Evolutionary conservation across 2,797 vertebrate genomes (phyloP), one percentile per base, ranked within the genome.

Genomic region (Rhodeus uyekii): DNA sequence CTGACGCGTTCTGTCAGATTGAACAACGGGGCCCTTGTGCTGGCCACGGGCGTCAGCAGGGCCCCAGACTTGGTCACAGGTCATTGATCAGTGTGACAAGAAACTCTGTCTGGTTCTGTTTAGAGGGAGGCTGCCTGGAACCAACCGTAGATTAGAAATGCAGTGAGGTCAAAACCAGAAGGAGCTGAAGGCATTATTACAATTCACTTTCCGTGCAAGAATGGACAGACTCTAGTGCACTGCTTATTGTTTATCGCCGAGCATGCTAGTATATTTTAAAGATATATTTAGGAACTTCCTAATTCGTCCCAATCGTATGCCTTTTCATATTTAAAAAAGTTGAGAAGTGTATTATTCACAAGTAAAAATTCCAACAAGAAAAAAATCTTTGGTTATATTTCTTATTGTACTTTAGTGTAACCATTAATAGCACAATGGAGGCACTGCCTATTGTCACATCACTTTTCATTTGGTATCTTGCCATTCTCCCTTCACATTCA

Each of bases 11-110:
- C 80, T 72, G 69, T 53, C 93, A 94, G 92, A 92, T 92, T 89
- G 92, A 93, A 95, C 95, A 95, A 96, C 95, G 93, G 95, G 94
- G 93, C 93, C 91, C 91, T 94, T 94, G 92, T 94, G 91, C 90
- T 90, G 89, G 80, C 83, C 78, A 65, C 68, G 58, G 81, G 81
- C 74, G 76, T 83, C 83, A 74, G 69, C 53, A 84, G 87, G 85
- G 83, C 87, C 87, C 84, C 87, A 84, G 85, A 84, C 84, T 79
- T 61, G 75, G 78, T 88, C 83, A 88, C 85, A 87, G 85, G 87
- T 88, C 84, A 87, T 84, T 88, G 85, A 85, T 83, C 84, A 83
- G 82, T 76, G 78, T 69, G 83, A 86, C 84, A 83, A 82, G 85
- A 76, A 83, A 76, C 73, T 80, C 80, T 77, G 85, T 87, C 88